Percentiles rank a stretch among this genome's conserved stretches.
These are phyloP conservation scores for Phalangium opilio DNA, from an alignment of 2,888 invertebrate genomes.

Conservation along the genomic window DNA sequence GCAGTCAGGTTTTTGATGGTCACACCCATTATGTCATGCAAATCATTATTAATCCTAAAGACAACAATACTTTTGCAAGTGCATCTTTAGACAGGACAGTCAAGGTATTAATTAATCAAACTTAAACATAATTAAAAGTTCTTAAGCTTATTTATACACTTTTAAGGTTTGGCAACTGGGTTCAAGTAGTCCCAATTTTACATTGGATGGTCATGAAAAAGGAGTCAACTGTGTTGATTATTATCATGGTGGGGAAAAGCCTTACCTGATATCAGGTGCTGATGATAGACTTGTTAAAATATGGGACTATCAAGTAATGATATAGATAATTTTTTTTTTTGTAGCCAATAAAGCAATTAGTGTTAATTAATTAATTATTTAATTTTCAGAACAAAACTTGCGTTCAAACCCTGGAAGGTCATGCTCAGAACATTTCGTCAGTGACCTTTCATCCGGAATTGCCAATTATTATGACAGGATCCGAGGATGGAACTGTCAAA, in stretches of 20 bases:
- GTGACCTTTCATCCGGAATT: constrained; percentile 97
- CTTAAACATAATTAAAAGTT: background rate
- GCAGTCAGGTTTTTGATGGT: constrained; percentile 96
- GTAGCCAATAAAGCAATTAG: constrained; percentile 1
- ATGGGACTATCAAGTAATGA: constrained; percentile 70
- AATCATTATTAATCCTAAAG: constrained; percentile 97
- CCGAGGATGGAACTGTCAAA: constrained; percentile 85
- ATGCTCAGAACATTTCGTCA: constrained; percentile 75
- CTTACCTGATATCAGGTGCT: constrained; percentile 95
- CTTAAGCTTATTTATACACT: constrained; percentile 3
- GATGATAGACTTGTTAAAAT: constrained; percentile 96
- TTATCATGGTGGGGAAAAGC: constrained; percentile 97
- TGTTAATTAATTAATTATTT: background rate
- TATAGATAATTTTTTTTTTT: constrained; percentile 1
- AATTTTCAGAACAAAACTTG: constrained; percentile 82
- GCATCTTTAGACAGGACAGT: constrained; percentile 96
- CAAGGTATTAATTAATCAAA: constrained; percentile 44
- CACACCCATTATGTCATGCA: constrained; percentile 99
- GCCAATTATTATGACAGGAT: constrained; percentile 90
- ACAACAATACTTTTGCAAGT: constrained; percentile 98
- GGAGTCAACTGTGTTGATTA: constrained; percentile 99
- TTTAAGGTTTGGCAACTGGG: constrained; percentile 94
- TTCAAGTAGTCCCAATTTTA: constrained; percentile 92
- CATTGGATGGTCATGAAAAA: constrained; percentile 91
- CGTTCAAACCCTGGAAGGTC: constrained; percentile 93